phyloP scores from a whole-genome alignment of 2,797 vertebrate genomes.

The Amblyopsis hoosieri region DNA sequence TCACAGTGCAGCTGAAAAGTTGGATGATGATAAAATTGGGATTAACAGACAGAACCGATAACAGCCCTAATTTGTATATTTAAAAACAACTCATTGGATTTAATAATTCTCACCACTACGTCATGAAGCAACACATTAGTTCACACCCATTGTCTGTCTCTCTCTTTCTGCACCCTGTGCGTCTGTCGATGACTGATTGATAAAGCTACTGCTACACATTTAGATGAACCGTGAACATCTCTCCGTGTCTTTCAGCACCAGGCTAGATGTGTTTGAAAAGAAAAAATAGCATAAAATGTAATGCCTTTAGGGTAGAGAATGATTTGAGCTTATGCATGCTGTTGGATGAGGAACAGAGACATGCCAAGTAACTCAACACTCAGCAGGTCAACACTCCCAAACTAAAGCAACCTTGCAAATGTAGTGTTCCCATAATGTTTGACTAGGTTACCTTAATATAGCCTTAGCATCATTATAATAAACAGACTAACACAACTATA shows the following conservation, averaged over 20 bases:
- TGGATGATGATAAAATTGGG: background rate
- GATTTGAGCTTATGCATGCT: no score
- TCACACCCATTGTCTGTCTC: conserved; percentile 23
- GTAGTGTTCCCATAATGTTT: no score
- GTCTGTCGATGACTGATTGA: conserved; percentile 26
- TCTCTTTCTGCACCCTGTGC: conserved; percentile 5
- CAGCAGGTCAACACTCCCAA: no score
- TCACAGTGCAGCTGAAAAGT: conserved; percentile 7
- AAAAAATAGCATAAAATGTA: no score
- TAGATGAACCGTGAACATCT: conserved; percentile 11
- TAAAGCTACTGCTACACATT: conserved; percentile 18
- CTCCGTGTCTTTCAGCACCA: conserved; percentile 39
- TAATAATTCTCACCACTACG: conserved; percentile 19
- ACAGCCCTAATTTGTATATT: conserved; percentile 17
- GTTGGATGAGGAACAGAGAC: no score
- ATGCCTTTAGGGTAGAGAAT: no score
- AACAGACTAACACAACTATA: no score
- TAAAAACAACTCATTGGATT: conserved; percentile 16
- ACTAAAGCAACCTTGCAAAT: no score
- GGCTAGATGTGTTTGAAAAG: conserved; percentile 13
- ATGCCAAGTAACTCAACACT: no score
- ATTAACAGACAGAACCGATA: conserved; percentile 9
- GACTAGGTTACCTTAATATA: no score
- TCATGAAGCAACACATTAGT: conserved; percentile 28
- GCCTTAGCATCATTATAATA: no score